These are phyloP conservation scores for Drosophila dunni DNA, from an alignment of 1,140 invertebrate genomes.

Conservation along the genomic window DNA sequence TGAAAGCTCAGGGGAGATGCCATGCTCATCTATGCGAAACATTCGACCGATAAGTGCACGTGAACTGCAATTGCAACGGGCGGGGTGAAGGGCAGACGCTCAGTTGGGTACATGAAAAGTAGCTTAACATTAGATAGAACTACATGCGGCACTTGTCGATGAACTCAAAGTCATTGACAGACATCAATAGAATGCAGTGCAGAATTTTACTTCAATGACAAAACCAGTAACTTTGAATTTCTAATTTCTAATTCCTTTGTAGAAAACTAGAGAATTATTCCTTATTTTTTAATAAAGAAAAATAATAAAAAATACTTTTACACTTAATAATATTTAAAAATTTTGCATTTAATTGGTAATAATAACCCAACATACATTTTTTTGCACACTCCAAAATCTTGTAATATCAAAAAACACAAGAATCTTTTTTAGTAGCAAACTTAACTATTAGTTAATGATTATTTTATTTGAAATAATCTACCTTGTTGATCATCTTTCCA, in stretches of 20 bases:
- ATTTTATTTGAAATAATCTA: too few species aligned
- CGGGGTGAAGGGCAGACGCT: conserved; percentile 5
- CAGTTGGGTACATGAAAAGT: conserved; percentile 72
- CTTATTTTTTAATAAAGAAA: too few species aligned
- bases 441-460: too few species aligned
- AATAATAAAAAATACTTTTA: too few species aligned
- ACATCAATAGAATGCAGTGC: conserved; percentile 57
- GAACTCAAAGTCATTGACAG: conserved; percentile 60
- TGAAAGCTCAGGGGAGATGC: conserved; percentile 70
- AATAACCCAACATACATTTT: too few species aligned
- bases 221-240: conserved; percentile 32
- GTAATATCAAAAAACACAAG: too few species aligned
- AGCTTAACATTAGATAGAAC: conserved; percentile 75
- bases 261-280: too few species aligned
- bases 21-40: conserved; percentile 5
- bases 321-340: too few species aligned
- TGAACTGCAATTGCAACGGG: background rate
- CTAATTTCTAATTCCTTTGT: conserved; percentile 7
- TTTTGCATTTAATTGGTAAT: too few species aligned
- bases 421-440: too few species aligned
- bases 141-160: conserved; percentile 76
- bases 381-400: too few species aligned
- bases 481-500: too few species aligned
- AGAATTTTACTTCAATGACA: conserved; percentile 23
- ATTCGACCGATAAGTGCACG: background rate